Conservation (phyloP, 2,113 vertebrate species). For the Elgaria multicarinata region DNA sequence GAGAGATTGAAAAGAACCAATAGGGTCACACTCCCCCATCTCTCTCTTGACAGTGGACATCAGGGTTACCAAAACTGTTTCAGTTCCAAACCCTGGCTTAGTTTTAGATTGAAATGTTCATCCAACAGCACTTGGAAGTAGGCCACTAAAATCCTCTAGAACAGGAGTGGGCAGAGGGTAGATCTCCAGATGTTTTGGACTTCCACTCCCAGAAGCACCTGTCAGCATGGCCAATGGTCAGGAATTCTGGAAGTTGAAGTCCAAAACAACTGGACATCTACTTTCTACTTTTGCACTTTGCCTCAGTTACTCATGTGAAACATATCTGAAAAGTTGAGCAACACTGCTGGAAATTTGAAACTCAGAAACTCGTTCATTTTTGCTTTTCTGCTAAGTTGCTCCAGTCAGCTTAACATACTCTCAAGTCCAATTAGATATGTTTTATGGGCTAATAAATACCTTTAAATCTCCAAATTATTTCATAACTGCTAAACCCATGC, state of each 20-base stretch:
- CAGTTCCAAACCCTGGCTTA: not conserved
- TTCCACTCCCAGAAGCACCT: no score
- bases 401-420: not conserved
- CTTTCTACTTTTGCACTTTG: no score
- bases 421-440: not conserved
- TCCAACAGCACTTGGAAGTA: not conserved
- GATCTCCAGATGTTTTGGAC: no score
- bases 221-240: no score
- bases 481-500: not conserved
- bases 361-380: not conserved
- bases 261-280: no score
- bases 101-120: not conserved
- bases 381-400: not conserved
- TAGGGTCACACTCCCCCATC: not conserved
- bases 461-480: not conserved
- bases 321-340: not conserved
- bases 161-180: no score
- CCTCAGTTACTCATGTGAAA: not conserved
- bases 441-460: not conserved
- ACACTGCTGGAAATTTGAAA: not conserved
- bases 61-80: not conserved
- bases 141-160: no score
- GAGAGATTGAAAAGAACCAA: not conserved
- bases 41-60: not conserved
- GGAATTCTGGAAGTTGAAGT: no score